phyloP scores from a whole-genome alignment of 2,113 vertebrate species.

The Hippocampus barbouri region DNA sequence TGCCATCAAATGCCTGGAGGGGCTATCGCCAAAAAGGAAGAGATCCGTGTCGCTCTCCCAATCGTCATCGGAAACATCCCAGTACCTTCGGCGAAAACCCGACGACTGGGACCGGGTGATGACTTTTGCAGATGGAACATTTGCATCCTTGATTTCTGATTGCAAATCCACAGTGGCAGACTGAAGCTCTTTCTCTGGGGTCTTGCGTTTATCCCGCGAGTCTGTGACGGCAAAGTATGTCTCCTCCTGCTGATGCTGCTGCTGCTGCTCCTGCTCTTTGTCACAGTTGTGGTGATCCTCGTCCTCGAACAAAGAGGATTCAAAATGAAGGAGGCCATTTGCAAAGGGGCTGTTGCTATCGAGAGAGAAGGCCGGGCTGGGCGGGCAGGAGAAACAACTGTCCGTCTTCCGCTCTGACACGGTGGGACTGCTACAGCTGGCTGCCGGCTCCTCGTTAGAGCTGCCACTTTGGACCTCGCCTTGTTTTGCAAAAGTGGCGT shows the following conservation, averaged over 20 bases:
- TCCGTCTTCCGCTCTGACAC: constrained; percentile 43
- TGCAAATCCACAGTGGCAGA: constrained; percentile 3
- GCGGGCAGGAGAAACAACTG: constrained; percentile 57
- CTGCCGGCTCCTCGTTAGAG: constrained; percentile 6
- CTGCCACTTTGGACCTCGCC: background rate
- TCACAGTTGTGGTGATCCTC: constrained; percentile 50
- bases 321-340: constrained; percentile 74
- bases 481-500: constrained; percentile 24
- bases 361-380: constrained; percentile 72
- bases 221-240: background rate
- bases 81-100: constrained; percentile 55
- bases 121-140: constrained; percentile 33
- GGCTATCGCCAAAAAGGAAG: constrained; percentile 49
- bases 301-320: constrained; percentile 74
- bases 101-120: constrained; percentile 59
- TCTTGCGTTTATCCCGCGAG: constrained; percentile 19
- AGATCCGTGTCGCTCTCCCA: constrained; percentile 61
- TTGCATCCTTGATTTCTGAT: constrained; percentile 18
- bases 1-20: constrained; percentile 50
- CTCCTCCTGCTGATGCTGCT: background rate
- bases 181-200: background rate
- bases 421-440: constrained; percentile 9
- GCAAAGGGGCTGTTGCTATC: constrained; percentile 72
- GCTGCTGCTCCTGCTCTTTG: constrained; percentile 14
- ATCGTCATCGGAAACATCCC: constrained; percentile 63